Evolutionary conservation across 1,140 invertebrate species (phyloP).

Genomic region (Euwallacea similis): DNA sequence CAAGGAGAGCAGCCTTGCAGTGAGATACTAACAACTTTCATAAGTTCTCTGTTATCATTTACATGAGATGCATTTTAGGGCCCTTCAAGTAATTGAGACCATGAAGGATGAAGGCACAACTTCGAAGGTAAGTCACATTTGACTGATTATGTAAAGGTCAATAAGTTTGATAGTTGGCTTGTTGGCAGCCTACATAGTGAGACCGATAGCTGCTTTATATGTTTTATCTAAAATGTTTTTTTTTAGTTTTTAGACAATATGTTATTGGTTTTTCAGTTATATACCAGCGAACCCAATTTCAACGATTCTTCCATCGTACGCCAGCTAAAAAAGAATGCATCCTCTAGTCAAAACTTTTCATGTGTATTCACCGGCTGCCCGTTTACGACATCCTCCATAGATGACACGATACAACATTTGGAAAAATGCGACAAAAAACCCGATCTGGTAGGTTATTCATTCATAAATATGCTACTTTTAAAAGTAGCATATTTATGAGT

Average conservation of each 20-base stretch:
- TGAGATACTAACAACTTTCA: constrained; percentile 32
- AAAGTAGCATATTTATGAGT: too few relatives aligned
- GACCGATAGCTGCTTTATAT: too few relatives aligned
- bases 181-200: too few relatives aligned
- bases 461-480: too few relatives aligned
- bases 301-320: constrained; percentile 30
- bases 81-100: constrained; percentile 18
- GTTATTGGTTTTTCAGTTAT: too few relatives aligned
- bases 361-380: constrained; percentile 41
- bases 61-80: constrained; percentile 17
- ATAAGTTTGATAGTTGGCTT: too few relatives aligned
- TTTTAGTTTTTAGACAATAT: too few relatives aligned
- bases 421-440: constrained; percentile 41
- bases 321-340: constrained; percentile 15
- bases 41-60: constrained; percentile 1
- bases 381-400: constrained; percentile 19
- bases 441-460: neutral
- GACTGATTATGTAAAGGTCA: too few relatives aligned
- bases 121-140: neutral
- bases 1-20: constrained; percentile 44
- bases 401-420: constrained; percentile 41
- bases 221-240: too few relatives aligned
- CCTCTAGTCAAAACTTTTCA: constrained; percentile 10
- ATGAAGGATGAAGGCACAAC: constrained; percentile 3
- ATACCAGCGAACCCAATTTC: constrained; percentile 13